phyloP scores from a whole-genome alignment of 1,140 invertebrate species.

The Euwallacea similis region DNA sequence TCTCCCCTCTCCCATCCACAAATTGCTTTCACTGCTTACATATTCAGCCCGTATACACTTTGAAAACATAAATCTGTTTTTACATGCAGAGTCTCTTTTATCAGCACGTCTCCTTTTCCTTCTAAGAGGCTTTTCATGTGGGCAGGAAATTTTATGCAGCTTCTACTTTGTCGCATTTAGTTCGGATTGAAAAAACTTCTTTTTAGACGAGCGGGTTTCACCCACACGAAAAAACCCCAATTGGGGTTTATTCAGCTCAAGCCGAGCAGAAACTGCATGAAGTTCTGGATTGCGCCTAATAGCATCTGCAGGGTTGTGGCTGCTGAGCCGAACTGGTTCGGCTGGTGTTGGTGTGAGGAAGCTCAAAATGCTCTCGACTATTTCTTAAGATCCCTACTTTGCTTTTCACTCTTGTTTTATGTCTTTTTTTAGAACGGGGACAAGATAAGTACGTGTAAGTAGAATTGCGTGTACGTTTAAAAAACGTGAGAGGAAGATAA shows the following conservation, averaged over 20 bases:
- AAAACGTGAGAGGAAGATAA: constrained; percentile 24
- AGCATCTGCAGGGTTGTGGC: too few species aligned
- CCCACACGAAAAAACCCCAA: too few species aligned
- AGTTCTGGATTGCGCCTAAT: too few species aligned
- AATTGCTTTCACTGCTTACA: constrained; percentile 34
- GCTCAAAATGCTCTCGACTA: constrained; percentile 5
- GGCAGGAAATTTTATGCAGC: constrained; percentile 34
- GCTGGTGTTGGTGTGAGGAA: too few species aligned
- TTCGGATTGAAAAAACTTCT: constrained; percentile 23
- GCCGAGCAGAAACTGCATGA: too few species aligned
- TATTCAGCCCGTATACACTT: constrained; percentile 34
- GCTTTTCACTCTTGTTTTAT: constrained; percentile 28
- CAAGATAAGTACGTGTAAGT: constrained; percentile 36
- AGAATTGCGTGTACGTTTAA: constrained; percentile 30
- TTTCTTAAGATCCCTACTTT: constrained; percentile 22
- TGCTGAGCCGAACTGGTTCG: too few species aligned
- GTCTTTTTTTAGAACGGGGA: constrained; percentile 33
- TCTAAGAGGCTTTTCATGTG: constrained; percentile 37
- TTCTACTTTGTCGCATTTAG: constrained; percentile 37
- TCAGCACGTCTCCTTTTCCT: constrained; percentile 36
- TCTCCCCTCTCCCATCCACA: constrained; percentile 26
- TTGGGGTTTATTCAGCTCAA: too few species aligned
- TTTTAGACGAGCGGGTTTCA: constrained; percentile 20
- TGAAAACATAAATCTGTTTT: constrained; percentile 37
- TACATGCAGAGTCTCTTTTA: constrained; percentile 37